Evolutionary conservation across 2,797 vertebrate species (phyloP), one percentile per base, ranked within the genome.

Genomic region (Rhinatrema bivittatum): DNA sequence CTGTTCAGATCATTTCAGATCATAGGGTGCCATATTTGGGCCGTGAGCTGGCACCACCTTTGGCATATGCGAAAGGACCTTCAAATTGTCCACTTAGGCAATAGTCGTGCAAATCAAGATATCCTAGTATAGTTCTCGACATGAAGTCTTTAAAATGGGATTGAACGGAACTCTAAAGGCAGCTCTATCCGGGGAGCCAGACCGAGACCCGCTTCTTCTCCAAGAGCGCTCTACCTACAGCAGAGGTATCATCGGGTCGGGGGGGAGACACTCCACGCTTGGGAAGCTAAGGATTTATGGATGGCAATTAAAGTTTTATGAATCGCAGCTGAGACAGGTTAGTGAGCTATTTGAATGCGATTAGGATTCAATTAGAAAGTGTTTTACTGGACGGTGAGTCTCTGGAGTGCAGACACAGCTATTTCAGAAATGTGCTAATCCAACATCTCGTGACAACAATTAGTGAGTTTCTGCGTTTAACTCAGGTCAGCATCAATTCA

Each of bases 291-390:
- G 78, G 79, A 84, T 84, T 86, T 85, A 79, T 83, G 72, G 76
- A 68, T 58, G 77, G 79, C 84, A 89, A 90, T 92, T 88, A 94
- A 86, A 89, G 77, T 85, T 89, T 87, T 86, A 87, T 91, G 81
- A 89, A 85, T 74, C 72, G 82, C 81, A 79, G 84, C 71, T 59
- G 81, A 86, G 82, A 80, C 72, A 85, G 83, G 77, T 70, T 82
- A 73, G 77, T 77, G 69, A 71, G 87, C 87, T 87, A 94, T 98
- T 93, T 70, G 85, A 93, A 88, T 82, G 87, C 84, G 89, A 97
- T 98, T 95, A 97, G 86, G 90, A 93, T 90, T 95, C 92, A 93
- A 98, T 98, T 95, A 96, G 85, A 91, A 98, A 90, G 90, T 84
- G 88, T 91, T 98, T n/a, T 95, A 94, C 90, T 86, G 72, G 74